These are phyloP conservation scores for Syrrhaptes paradoxus DNA, from an alignment of 2,113 vertebrate species.

Conservation along the genomic window DNA sequence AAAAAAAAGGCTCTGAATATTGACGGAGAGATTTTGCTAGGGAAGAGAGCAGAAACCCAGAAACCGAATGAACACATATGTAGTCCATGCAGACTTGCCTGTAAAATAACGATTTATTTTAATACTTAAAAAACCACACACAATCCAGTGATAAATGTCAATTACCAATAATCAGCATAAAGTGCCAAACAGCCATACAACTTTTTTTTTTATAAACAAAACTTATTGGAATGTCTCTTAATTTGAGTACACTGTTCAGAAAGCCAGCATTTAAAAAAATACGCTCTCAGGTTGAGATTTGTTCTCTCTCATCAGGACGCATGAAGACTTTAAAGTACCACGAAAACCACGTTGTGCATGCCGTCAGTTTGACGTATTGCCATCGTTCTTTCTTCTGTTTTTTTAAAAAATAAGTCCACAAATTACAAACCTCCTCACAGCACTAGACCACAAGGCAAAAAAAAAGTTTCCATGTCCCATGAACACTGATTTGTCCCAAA, in stretches of 20 bases:
- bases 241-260: constrained; percentile 68
- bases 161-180: constrained; percentile 96
- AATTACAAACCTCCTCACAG: constrained; percentile 41
- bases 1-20: background rate
- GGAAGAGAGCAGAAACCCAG: background rate
- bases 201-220: constrained; percentile 79
- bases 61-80: background rate
- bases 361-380: constrained; percentile 4
- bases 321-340: constrained; percentile 38
- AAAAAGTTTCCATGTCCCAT: background rate
- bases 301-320: background rate
- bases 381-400: background rate
- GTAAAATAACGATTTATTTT: constrained; percentile 95
- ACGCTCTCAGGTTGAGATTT: constrained; percentile 56
- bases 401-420: constrained; percentile 32
- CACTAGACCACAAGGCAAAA: constrained; percentile 27
- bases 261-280: constrained; percentile 64
- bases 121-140: constrained; percentile 84
- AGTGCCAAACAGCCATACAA: constrained; percentile 96
- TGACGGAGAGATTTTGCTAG: background rate
- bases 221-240: constrained; percentile 82
- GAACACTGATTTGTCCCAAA: background rate
- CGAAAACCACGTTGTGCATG: constrained; percentile 34
- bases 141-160: constrained; percentile 99
- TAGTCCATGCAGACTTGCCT: constrained; percentile 75